A percentile compares a stretch with the other conserved stretches of the same genome.
Evolutionary conservation across 1,140 invertebrate species (phyloP).

Genomic region (Acromyrmex heyeri): DNA sequence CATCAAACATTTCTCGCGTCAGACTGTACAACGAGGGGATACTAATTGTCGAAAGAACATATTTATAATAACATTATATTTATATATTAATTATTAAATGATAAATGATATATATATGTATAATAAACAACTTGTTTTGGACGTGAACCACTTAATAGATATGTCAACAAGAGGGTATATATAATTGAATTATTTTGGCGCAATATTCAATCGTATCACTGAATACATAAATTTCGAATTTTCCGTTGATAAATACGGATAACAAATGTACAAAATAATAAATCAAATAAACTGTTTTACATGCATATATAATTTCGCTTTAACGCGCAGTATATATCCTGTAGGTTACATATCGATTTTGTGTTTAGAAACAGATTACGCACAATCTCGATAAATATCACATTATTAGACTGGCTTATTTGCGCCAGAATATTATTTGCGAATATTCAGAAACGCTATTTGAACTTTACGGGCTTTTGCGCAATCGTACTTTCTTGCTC

Average conservation of each 20-base stretch:
- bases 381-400: not conserved
- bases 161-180: not conserved
- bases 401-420: not conserved
- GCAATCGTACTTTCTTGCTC: conserved; percentile 50
- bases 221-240: not conserved
- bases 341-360: not conserved
- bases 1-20: conserved; percentile 15
- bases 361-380: conserved; percentile 1
- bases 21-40: not conserved
- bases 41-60: not conserved
- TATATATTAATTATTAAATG: not conserved
- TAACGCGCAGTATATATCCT: not conserved
- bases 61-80: not conserved
- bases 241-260: not conserved
- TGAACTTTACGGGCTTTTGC: conserved; percentile 26
- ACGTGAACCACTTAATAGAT: not conserved
- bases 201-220: conserved; percentile 1
- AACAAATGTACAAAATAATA: not conserved
- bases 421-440: conserved; percentile 30
- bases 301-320: not conserved
- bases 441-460: conserved; percentile 8
- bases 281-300: conserved; percentile 13
- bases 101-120: not conserved
- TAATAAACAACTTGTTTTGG: conserved; percentile 18
- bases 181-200: not conserved